Conservation (phyloP, 2,888 invertebrate species). For the Sipha maydis region DNA sequence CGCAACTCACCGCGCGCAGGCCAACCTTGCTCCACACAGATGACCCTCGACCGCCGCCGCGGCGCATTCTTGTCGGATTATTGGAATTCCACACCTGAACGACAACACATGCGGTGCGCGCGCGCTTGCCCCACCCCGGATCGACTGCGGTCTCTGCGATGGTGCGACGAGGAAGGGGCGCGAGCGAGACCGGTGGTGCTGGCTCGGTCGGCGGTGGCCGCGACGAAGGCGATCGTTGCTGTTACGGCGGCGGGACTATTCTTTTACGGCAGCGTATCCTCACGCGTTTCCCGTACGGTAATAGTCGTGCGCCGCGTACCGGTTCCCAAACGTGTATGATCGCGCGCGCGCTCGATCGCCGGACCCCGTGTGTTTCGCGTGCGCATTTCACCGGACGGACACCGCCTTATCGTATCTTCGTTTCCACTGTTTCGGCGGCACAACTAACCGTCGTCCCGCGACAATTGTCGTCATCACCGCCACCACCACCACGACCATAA, state of each 20-base stretch:
- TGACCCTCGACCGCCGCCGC: conserved; percentile 53
- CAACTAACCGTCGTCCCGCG: background rate
- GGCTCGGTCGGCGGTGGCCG: conserved; percentile 34
- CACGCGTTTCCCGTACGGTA: background rate
- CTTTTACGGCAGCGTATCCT: background rate
- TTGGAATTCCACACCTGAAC: conserved; percentile 60
- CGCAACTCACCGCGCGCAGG: background rate
- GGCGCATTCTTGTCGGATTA: conserved; percentile 60
- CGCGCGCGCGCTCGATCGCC: background rate
- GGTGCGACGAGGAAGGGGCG: background rate
- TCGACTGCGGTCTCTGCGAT: background rate
- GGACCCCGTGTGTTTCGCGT: background rate
- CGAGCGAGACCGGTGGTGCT: conserved; percentile 24
- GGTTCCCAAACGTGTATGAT: conserved; percentile 29
- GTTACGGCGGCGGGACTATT: background rate
- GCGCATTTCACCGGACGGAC: conserved; percentile 3
- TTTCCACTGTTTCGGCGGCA: background rate
- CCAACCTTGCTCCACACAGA: conserved; percentile 60
- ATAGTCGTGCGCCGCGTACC: conserved; percentile 30
- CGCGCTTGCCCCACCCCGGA: conserved; percentile 43
- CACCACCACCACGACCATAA: too few species aligned
- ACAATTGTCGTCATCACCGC: background rate
- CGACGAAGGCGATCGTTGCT: background rate
- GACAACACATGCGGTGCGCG: background rate
- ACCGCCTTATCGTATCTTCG: background rate